Evolutionary conservation across 2,888 invertebrate genomes (phyloP), one percentile per base, ranked within the genome.

Genomic region (Hyppa rectilinea): DNA sequence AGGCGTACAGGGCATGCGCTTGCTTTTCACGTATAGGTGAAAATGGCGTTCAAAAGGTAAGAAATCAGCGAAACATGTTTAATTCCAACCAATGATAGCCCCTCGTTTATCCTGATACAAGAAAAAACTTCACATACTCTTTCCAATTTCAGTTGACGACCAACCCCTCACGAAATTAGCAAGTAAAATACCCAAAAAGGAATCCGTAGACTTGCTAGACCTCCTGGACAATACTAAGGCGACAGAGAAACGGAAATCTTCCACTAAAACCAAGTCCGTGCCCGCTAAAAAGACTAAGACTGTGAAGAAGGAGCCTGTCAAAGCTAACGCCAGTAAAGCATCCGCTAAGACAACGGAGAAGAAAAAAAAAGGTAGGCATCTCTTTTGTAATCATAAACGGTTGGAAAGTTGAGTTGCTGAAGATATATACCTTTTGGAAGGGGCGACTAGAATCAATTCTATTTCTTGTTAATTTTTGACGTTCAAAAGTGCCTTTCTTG

Each of bases 351-450:
- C 90, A 70, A 86, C 90, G 0, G 92, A 92, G 87, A 95, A 93
- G 88, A 95, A 95, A 83, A 95, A 95, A 69, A 96, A 95, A 95
- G 95, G 95, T 96, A 95, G 90, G 95, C 91, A 80, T 83, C 77
- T 64, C 34, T 61, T 72, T 75, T 66, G 36, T 17, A 2, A 43
- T 43, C 7, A 55, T 75, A 66, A 31, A 47, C 4, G 9, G 79
- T 91, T 81, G 80, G 86, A 7, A 2, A 75, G 82, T 71, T 12
- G 82, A 85, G 87, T 85, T 91, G 90, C 87, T 85, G 82, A 74
- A 50, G 71, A 71, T 91, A 12, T 23, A n/a, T n/a, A n/a, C n/a
- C n/a, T n/a, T n/a, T n/a, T n/a, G n/a, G n/a, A n/a, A n/a, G n/a
- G n/a, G n/a, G n/a, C n/a, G n/a, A n/a, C n/a, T n/a, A n/a, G n/a